These are phyloP conservation scores for Galeopterus variegatus DNA, from an alignment of 2,113 vertebrate species.

Conservation along the genomic window DNA sequence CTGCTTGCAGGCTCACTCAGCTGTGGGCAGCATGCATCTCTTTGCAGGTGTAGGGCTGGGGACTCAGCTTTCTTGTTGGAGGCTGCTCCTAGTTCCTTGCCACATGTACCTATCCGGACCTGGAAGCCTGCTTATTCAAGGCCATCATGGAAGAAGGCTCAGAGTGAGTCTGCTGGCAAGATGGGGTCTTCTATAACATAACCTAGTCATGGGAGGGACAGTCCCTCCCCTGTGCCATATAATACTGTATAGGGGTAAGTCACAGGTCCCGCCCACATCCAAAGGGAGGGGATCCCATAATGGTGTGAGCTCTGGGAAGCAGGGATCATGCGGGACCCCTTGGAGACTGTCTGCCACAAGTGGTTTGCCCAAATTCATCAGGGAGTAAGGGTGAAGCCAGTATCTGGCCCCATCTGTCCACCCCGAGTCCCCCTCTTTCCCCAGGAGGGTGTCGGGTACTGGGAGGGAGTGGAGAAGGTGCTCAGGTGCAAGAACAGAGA, in stretches of 20 bases:
- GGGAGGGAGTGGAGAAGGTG: background rate
- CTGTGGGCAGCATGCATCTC: background rate
- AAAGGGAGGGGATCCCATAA: background rate
- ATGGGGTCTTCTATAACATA: rapidly evolving
- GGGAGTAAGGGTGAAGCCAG: background rate
- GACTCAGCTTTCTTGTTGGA: no score
- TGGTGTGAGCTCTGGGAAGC: background rate
- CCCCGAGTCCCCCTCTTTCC: background rate
- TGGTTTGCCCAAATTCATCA: background rate
- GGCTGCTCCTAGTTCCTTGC: rapidly evolving
- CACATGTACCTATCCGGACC: background rate
- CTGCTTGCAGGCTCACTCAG: rapidly evolving
- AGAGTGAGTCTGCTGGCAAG: no score
- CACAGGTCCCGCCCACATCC: background rate
- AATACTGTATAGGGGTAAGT: rapidly evolving
- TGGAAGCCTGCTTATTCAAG: background rate
- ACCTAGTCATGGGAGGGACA: background rate
- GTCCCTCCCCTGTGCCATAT: rapidly evolving
- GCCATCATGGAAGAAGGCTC: no score
- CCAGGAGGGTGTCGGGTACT: background rate
- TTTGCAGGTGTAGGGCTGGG: rapidly evolving
- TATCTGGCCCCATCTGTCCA: background rate
- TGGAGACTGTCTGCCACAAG: background rate
- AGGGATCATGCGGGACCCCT: background rate
- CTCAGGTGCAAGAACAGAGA: background rate